A percentile compares a stretch with the other conserved stretches of the same genome.
These are phyloP conservation scores for Meteorus sp. DNA, from an alignment of 1,140 invertebrate species.

Conservation along the genomic window DNA sequence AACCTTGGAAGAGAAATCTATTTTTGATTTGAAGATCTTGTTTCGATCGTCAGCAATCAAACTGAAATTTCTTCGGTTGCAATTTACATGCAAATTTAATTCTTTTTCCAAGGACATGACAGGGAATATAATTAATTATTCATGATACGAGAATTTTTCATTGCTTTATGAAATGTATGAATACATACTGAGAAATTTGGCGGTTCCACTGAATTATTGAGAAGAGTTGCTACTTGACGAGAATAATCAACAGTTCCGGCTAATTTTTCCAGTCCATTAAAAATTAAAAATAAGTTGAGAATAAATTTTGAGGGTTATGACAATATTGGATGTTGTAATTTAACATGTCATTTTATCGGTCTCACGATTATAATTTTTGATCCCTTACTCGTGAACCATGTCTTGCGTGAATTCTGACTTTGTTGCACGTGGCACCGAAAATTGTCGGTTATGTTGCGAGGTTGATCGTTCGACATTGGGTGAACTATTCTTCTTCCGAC, in stretches of 20 bases:
- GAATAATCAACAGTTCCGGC: constrained; percentile 34
- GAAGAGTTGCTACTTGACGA: constrained; percentile 35
- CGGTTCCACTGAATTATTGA: constrained; percentile 40
- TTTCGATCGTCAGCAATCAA: no score
- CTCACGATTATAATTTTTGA: constrained; percentile 1
- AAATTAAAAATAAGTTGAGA: neutral
- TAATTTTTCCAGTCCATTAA: constrained; percentile 34
- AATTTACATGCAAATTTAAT: no score
- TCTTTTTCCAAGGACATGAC: no score
- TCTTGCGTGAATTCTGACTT: constrained; percentile 38
- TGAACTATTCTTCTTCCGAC: constrained; percentile 8
- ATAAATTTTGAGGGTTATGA: neutral
- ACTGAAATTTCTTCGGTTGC: no score
- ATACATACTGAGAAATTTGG: constrained; percentile 30
- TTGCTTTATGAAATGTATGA: neutral
- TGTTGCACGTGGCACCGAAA: constrained; percentile 6
- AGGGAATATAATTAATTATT: no score
- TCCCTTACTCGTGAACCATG: constrained; percentile 38
- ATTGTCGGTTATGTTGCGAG: neutral
- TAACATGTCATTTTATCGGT: no score
- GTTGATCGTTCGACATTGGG: neutral
- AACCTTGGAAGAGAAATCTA: no score
- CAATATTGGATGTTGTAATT: no score
- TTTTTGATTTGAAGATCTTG: no score
- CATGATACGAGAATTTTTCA: no score